These are phyloP conservation scores for Leucophenga varia DNA, from an alignment of 1,140 invertebrate species.

Conservation along the genomic window DNA sequence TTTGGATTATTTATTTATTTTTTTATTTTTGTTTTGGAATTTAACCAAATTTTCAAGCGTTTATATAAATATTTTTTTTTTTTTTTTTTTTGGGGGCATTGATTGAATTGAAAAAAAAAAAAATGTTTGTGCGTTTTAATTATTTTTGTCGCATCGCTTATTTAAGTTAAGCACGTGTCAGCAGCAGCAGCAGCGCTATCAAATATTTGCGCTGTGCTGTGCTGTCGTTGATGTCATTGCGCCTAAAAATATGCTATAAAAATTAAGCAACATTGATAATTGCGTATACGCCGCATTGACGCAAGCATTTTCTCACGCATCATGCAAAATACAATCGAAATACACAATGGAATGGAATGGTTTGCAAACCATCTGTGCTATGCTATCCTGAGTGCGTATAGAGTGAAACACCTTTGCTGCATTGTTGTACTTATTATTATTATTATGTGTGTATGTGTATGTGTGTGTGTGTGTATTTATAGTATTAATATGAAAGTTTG, in stretches of 20 bases:
- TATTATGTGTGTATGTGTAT: conserved; percentile 1
- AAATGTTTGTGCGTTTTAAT: conserved; percentile 46
- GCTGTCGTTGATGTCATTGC: no score
- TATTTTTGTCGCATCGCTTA: conserved; percentile 42
- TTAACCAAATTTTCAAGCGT: no score
- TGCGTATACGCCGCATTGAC: no score
- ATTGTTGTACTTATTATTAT: neutral
- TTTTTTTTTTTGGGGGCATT: no score
- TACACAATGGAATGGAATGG: no score
- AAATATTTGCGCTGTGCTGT: no score
- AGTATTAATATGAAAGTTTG: conserved; percentile 3
- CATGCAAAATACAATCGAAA: conserved; percentile 46
- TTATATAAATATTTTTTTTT: no score
- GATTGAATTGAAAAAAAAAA: conserved; percentile 32
- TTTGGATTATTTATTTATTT: no score
- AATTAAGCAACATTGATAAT: no score
- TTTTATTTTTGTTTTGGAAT: no score
- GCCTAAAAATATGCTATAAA: no score
- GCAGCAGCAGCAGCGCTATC: no score
- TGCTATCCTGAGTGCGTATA: conserved; percentile 13
- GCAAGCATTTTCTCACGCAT: conserved; percentile 36
- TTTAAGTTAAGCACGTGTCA: conserved; percentile 44
- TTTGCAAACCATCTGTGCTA: neutral
- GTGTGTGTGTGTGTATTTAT: conserved; percentile 15
- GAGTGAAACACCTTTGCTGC: conserved; percentile 5